Percentiles rank a stretch among this genome's conserved stretches.
These are phyloP conservation scores for Hippocampus mohnikei DNA, from an alignment of 2,113 vertebrate species.

Conservation along the genomic window DNA sequence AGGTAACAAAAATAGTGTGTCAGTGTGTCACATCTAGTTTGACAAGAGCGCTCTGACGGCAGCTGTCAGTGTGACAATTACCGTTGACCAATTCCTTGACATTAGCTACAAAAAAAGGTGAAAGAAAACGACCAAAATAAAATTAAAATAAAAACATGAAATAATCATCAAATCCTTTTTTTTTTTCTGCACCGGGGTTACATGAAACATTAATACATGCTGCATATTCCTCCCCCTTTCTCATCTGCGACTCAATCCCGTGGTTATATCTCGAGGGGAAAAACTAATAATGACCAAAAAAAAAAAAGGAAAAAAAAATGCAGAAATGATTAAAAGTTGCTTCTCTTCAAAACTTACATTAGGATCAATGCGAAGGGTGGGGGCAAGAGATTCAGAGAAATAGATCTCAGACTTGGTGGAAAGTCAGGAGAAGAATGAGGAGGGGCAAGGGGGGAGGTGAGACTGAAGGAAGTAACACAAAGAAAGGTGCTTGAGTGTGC, in stretches of 20 bases:
- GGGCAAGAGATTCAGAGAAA: constrained; percentile 2
- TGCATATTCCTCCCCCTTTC: constrained; percentile 3
- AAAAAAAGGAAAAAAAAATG: constrained; percentile 7
- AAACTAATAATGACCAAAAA: constrained; percentile 45
- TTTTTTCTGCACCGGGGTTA: constrained; percentile 6
- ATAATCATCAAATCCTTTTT: constrained; percentile 31
- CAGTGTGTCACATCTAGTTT: background rate
- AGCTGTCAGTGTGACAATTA: constrained; percentile 18
- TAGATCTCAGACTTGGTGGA: background rate
- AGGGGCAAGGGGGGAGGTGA: background rate
- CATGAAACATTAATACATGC: constrained; percentile 44
- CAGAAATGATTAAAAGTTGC: constrained; percentile 52
- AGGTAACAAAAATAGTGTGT: constrained; percentile 9
- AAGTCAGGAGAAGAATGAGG: background rate
- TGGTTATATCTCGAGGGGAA: constrained; percentile 31
- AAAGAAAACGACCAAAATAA: too few species aligned
- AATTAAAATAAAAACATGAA: constrained; percentile 23
- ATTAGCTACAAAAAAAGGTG: constrained; percentile 5
- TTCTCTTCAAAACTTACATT: constrained; percentile 44
- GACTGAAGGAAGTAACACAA: constrained; percentile 2
- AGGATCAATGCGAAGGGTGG: constrained; percentile 19
- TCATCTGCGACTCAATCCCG: constrained; percentile 24
- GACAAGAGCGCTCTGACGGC: background rate
- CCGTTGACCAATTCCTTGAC: constrained; percentile 20
- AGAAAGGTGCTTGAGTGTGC: background rate